phyloP scores from a whole-genome alignment of 1,140 invertebrate species.

The Drosophila virilis region DNA sequence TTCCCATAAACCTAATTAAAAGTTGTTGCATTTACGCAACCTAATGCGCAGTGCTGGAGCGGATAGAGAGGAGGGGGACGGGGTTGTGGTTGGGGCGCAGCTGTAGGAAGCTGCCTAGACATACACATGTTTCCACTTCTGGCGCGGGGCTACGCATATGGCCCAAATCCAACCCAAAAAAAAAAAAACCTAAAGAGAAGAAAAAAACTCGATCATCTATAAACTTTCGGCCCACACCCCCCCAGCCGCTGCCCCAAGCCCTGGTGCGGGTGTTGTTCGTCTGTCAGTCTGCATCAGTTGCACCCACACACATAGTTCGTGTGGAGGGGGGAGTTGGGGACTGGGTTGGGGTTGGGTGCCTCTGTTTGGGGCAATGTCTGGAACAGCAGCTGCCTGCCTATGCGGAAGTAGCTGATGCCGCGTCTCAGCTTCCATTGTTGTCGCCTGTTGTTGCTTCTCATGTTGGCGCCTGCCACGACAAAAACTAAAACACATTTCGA shows the following conservation, averaged over 20 bases:
- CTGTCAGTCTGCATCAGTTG: slow-evolving; percentile 36
- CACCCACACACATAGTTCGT: slow-evolving; percentile 24
- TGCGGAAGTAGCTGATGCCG: slow-evolving; percentile 39
- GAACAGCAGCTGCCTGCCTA: slow-evolving; percentile 25
- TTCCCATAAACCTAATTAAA: slow-evolving; percentile 82
- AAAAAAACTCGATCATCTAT: slow-evolving; percentile 16
- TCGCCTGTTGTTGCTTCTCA: slow-evolving; percentile 23
- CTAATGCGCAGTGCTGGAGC: slow-evolving; percentile 26
- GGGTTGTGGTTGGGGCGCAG: neutral
- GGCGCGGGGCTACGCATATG: slow-evolving; percentile 20
- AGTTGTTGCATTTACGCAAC: slow-evolving; percentile 74
- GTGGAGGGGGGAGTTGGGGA: neutral
- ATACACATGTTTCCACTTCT: slow-evolving; percentile 44
- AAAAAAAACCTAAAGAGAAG: neutral
- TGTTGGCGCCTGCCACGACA: slow-evolving; percentile 41
- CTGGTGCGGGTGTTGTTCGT: slow-evolving; percentile 11
- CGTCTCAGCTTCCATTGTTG: slow-evolving; percentile 34
- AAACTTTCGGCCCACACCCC: neutral
- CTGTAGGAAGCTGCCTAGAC: neutral
- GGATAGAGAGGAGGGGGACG: neutral
- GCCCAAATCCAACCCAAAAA: slow-evolving; percentile 23
- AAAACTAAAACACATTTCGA: slow-evolving; percentile 13
- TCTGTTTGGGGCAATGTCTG: slow-evolving; percentile 14
- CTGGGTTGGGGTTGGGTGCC: neutral
- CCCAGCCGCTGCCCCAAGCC: neutral